Percentiles rank a stretch among this genome's conserved stretches.
These are phyloP conservation scores for Ovibos moschatus DNA, from an alignment of 2,113 vertebrate genomes.

Conservation along the genomic window DNA sequence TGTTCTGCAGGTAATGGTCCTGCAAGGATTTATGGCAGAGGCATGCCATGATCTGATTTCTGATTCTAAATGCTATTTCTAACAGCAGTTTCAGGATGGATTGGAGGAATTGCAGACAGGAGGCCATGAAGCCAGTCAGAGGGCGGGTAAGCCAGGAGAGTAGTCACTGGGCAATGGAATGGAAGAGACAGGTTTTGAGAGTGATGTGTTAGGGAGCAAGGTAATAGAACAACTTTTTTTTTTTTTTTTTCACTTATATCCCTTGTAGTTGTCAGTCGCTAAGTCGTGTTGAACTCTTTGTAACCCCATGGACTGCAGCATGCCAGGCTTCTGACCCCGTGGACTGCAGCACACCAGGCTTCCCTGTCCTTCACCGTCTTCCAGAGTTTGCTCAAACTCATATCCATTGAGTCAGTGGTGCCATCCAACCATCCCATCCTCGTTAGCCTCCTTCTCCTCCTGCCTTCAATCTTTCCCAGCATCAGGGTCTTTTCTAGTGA, in stretches of 20 bases:
- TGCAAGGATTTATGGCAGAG: not conserved
- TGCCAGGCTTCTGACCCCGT: not conserved
- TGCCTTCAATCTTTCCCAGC: not conserved
- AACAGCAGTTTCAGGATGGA: not conserved
- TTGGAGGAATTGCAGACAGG: not conserved
- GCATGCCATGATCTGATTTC: not conserved
- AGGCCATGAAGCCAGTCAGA: not conserved
- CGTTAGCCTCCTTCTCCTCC: not conserved
- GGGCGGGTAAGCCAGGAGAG: not conserved
- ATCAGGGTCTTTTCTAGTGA: not conserved
- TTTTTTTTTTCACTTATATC: not conserved
- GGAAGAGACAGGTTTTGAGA: not conserved
- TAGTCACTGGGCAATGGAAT: not conserved
- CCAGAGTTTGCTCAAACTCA: not conserved
- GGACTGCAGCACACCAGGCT: not conserved
- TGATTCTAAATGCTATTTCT: not conserved
- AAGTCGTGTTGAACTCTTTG: not conserved
- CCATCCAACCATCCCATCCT: not conserved
- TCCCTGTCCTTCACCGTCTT: not conserved
- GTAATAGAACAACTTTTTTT: not conserved
- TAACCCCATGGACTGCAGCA: not conserved
- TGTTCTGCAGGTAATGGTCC: not conserved
- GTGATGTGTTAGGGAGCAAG: not conserved
- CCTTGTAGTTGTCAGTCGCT: not conserved
- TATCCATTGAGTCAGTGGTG: not conserved